A percentile compares a stretch with the other conserved stretches of the same genome.
Conservation (phyloP, 2,797 vertebrate species). For the Carapus acus region DNA sequence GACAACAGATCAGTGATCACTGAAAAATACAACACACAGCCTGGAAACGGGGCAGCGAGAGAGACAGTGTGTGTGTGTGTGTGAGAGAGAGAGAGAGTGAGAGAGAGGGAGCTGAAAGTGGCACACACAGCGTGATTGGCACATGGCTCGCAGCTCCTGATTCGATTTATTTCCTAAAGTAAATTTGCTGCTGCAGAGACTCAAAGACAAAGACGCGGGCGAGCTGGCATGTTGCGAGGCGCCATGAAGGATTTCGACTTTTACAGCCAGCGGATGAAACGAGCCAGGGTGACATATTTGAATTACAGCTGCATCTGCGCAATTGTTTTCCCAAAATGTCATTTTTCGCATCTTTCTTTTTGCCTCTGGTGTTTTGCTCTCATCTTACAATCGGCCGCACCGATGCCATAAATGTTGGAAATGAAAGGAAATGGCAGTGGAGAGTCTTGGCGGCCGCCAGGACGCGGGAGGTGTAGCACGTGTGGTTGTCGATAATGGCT, state of each 20-base stretch:
- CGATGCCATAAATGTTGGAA: constrained; percentile 10
- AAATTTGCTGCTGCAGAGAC: constrained; percentile 36
- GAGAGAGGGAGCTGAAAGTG: background rate
- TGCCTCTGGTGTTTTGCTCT: constrained; percentile 13
- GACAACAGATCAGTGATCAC: constrained; percentile 29
- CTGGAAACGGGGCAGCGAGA: background rate
- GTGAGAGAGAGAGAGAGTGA: constrained; percentile 2
- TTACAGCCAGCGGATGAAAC: constrained; percentile 39
- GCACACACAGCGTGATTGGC: constrained; percentile 25
- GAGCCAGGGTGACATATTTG: constrained; percentile 14
- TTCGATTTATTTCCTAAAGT: constrained; percentile 28
- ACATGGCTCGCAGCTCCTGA: constrained; percentile 26
- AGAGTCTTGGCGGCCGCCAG: no score
- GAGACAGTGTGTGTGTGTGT: background rate
- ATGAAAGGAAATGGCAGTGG: constrained; percentile 2
- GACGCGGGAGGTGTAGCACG: no score
- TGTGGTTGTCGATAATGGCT: no score
- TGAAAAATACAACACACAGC: constrained; percentile 18
- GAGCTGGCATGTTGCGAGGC: constrained; percentile 3
- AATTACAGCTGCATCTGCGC: constrained; percentile 15
- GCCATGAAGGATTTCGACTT: constrained; percentile 20
- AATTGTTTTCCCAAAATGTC: constrained; percentile 8
- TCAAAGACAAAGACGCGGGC: constrained; percentile 19
- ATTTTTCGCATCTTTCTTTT: constrained; percentile 13
- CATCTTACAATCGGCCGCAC: constrained; percentile 25